A percentile compares a stretch with the other conserved stretches of the same genome.
Evolutionary conservation across 2,888 invertebrate genomes (phyloP).

Genomic region (Heteropelma amictum): DNA sequence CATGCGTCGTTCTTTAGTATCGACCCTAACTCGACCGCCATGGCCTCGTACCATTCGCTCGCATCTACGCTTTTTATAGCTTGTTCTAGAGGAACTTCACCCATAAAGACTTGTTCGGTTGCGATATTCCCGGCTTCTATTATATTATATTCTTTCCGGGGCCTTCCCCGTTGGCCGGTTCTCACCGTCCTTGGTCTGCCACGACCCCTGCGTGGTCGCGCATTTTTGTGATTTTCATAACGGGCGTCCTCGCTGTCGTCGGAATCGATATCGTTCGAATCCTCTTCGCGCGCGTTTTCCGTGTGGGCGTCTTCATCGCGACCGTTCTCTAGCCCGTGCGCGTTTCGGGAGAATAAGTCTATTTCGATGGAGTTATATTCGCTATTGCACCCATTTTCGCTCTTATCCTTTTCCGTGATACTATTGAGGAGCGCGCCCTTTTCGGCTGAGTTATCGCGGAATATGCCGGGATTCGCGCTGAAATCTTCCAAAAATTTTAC

Average conservation of each 20-base stretch:
- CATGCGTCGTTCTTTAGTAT: slow-evolving; percentile 41
- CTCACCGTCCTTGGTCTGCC: slow-evolving; percentile 30
- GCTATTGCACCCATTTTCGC: not conserved
- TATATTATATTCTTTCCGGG: slow-evolving; percentile 36
- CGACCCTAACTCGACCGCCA: slow-evolving; percentile 40
- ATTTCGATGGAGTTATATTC: not conserved
- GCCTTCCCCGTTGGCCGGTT: slow-evolving; percentile 43
- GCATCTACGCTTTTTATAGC: slow-evolving; percentile 16
- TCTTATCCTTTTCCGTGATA: not conserved
- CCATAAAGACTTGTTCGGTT: slow-evolving; percentile 10
- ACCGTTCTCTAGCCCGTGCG: not conserved
- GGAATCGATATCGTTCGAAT: slow-evolving; percentile 1
- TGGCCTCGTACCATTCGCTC: slow-evolving; percentile 27
- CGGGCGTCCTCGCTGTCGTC: not conserved
- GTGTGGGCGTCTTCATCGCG: too few relatives aligned
- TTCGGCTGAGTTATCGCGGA: not conserved
- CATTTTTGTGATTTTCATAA: not conserved
- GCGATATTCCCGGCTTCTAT: not conserved
- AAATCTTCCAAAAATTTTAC: slow-evolving; percentile 3
- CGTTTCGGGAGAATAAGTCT: not conserved
- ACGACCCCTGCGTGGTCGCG: slow-evolving; percentile 9
- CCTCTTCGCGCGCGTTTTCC: not conserved
- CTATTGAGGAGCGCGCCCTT: not conserved
- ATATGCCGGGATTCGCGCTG: not conserved
- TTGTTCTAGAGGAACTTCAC: slow-evolving; percentile 33